Evolutionary conservation across 2,797 vertebrate genomes (phyloP).

Genomic region (Muscicapa striata): DNA sequence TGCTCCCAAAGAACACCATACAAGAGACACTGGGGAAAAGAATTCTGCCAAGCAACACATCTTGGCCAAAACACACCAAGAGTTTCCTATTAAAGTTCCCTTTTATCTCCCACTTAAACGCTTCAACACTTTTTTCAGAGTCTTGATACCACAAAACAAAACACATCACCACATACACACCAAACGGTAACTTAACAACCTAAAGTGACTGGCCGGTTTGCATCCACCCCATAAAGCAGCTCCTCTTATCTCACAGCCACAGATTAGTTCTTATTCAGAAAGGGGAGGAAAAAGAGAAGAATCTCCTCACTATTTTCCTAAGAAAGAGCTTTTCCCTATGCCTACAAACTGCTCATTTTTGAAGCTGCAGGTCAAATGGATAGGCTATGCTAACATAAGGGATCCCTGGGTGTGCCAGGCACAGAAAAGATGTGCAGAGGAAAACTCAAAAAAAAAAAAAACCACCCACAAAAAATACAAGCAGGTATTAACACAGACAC

Average conservation of each 20-base stretch:
- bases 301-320: slow-evolving; percentile 22
- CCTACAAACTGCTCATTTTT: slow-evolving; percentile 49
- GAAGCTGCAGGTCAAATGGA: slow-evolving; percentile 60
- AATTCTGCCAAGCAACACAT: slow-evolving; percentile 46
- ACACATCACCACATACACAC: slow-evolving; percentile 62
- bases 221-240: slow-evolving; percentile 40
- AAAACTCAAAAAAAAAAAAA: not conserved
- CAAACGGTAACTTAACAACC: slow-evolving; percentile 60
- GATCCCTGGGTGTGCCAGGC: slow-evolving; percentile 44
- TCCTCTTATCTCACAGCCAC: slow-evolving; percentile 40
- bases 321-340: slow-evolving; percentile 34
- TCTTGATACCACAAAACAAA: slow-evolving; percentile 59
- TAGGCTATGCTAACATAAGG: slow-evolving; percentile 53
- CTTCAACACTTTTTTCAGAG: slow-evolving; percentile 46
- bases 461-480: slow-evolving; percentile 38
- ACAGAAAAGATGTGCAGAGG: slow-evolving; percentile 36
- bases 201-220: slow-evolving; percentile 61
- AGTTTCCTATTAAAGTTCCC: slow-evolving; percentile 71
- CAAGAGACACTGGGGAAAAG: slow-evolving; percentile 69
- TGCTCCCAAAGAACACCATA: slow-evolving; percentile 71
- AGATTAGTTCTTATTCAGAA: slow-evolving; percentile 24
- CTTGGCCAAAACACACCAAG: slow-evolving; percentile 68
- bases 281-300: not conserved
- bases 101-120: slow-evolving; percentile 68
- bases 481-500: slow-evolving; percentile 64